phyloP scores from a whole-genome alignment of 2,113 vertebrate species.

The Mandrillus leucophaeus region DNA sequence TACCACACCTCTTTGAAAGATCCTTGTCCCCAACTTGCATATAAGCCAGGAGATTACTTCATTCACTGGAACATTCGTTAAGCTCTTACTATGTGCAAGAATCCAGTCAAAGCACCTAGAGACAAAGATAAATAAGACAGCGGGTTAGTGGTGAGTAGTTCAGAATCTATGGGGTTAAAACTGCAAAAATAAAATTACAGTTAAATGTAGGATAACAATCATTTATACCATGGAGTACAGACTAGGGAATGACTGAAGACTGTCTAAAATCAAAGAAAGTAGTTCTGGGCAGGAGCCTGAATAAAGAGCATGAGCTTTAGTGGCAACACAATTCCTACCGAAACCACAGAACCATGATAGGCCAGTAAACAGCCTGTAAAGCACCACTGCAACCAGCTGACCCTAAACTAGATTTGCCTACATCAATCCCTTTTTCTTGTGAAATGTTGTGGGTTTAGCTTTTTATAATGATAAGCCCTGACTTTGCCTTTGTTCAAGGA shows the following conservation, averaged over 20 bases:
- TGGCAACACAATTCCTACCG: conserved; percentile 10
- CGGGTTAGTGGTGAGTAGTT: background rate
- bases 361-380: background rate
- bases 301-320: background rate
- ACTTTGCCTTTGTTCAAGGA: background rate
- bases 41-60: background rate
- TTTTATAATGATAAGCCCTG: background rate
- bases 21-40: background rate
- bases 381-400: background rate
- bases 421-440: background rate
- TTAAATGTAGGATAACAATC: background rate
- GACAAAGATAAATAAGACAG: background rate
- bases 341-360: background rate
- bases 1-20: background rate
- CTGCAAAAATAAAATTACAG: background rate
- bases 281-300: background rate
- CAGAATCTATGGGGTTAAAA: conserved; percentile 14
- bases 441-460: background rate
- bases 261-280: background rate
- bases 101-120: background rate
- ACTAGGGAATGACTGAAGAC: background rate
- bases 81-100: background rate
- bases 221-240: background rate
- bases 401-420: background rate
- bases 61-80: background rate